Percentiles rank a stretch among this genome's conserved stretches.
Conservation (phyloP, 2,113 vertebrate genomes). For the Telmatochromis sp. region DNA sequence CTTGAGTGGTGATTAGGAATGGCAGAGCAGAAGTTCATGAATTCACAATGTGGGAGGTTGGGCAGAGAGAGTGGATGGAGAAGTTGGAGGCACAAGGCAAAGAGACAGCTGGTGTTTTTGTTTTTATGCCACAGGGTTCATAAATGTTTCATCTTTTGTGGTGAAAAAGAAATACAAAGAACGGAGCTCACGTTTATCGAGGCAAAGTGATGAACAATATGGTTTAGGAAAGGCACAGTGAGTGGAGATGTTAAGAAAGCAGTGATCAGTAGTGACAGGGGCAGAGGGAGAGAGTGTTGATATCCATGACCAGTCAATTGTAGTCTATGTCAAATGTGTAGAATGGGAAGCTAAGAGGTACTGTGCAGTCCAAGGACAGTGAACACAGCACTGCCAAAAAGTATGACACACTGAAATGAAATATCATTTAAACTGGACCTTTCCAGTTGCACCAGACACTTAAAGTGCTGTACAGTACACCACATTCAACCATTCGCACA, state of each 20-base stretch:
- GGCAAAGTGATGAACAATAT: background rate
- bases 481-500: background rate
- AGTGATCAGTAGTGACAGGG: background rate
- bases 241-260: background rate
- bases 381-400: background rate
- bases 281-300: background rate
- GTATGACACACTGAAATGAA: background rate
- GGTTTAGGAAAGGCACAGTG: background rate
- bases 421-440: background rate
- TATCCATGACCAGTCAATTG: background rate
- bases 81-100: background rate
- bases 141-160: constrained; percentile 43
- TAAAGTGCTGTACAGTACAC: background rate
- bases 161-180: background rate
- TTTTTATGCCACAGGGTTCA: background rate
- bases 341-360: accelerated
- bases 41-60: constrained; percentile 43
- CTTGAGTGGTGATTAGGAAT: constrained; percentile 40
- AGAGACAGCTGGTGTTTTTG: constrained; percentile 24
- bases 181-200: background rate
- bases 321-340: background rate
- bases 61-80: background rate
- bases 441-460: accelerated
- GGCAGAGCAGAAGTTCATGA: constrained; percentile 43
- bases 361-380: background rate